Evolutionary conservation across 2,888 invertebrate species (phyloP).

Genomic region (Pterostichus madidus): DNA sequence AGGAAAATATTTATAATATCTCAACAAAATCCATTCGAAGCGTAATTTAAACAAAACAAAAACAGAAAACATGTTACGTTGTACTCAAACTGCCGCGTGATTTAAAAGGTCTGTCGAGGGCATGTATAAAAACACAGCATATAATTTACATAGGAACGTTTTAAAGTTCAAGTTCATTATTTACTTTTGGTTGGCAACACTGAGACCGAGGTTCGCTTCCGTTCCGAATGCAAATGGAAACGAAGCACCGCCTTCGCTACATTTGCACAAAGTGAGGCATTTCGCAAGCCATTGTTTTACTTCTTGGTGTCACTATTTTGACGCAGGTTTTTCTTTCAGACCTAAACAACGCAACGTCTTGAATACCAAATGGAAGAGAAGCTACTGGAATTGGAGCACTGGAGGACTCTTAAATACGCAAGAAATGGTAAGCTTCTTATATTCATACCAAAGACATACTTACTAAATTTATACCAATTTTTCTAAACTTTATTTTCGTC

Average conservation of each 20-base stretch:
- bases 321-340: conserved; percentile 58
- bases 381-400: not conserved
- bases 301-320: conserved; percentile 60
- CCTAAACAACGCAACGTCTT: conserved; percentile 32
- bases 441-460: conserved; percentile 17
- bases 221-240: conserved; percentile 55
- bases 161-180: conserved; percentile 64
- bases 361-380: conserved; percentile 45
- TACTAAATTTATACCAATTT: conserved; percentile 2
- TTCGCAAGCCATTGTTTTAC: conserved; percentile 54
- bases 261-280: conserved; percentile 46
- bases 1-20: too few species aligned
- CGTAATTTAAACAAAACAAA: conserved; percentile 14
- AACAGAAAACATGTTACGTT: not conserved
- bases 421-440: conserved; percentile 39
- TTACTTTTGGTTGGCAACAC: conserved; percentile 57
- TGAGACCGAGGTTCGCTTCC: conserved; percentile 49
- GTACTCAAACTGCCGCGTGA: conserved; percentile 3
- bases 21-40: too few species aligned
- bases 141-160: conserved; percentile 44
- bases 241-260: conserved; percentile 15
- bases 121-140: conserved; percentile 19
- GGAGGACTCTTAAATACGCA: conserved; percentile 29
- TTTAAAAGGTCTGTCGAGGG: conserved; percentile 23
- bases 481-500: not conserved